phyloP scores from a whole-genome alignment of 2,797 vertebrate species.

The Moxostoma hubbsi region DNA sequence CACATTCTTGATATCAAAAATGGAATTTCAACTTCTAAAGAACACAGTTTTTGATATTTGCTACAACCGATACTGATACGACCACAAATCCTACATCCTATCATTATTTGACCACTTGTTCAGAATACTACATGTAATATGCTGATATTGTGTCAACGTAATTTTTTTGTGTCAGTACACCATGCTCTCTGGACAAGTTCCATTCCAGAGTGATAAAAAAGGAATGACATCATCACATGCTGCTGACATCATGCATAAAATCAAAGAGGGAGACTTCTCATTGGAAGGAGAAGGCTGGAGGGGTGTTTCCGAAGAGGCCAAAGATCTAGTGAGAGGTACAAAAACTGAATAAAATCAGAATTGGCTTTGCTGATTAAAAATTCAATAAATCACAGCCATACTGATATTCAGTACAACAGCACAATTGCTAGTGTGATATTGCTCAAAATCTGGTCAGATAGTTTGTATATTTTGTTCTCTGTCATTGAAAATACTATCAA shows the following conservation, averaged over 20 bases:
- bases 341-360: background rate
- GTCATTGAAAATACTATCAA: too few relatives aligned
- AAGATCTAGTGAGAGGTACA: slow-evolving; percentile 90
- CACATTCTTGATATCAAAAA: too few relatives aligned
- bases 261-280: slow-evolving; percentile 91
- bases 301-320: slow-evolving; percentile 89
- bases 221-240: slow-evolving; percentile 86
- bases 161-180: slow-evolving; percentile 81
- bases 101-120: background rate
- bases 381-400: too few relatives aligned
- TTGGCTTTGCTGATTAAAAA: too few relatives aligned
- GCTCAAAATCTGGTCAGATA: too few relatives aligned
- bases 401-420: too few relatives aligned
- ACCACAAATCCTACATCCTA: too few relatives aligned
- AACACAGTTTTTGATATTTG: too few relatives aligned
- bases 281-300: slow-evolving; percentile 90
- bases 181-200: slow-evolving; percentile 93
- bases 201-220: slow-evolving; percentile 85
- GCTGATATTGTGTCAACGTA: background rate
- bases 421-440: too few relatives aligned
- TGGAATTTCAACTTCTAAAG: too few relatives aligned
- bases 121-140: background rate
- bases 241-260: slow-evolving; percentile 92
- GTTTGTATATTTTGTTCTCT: too few relatives aligned
- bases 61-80: too few relatives aligned